These are phyloP conservation scores for Diorhabda sublineata DNA, from an alignment of 1,140 invertebrate genomes.

Conservation along the genomic window DNA sequence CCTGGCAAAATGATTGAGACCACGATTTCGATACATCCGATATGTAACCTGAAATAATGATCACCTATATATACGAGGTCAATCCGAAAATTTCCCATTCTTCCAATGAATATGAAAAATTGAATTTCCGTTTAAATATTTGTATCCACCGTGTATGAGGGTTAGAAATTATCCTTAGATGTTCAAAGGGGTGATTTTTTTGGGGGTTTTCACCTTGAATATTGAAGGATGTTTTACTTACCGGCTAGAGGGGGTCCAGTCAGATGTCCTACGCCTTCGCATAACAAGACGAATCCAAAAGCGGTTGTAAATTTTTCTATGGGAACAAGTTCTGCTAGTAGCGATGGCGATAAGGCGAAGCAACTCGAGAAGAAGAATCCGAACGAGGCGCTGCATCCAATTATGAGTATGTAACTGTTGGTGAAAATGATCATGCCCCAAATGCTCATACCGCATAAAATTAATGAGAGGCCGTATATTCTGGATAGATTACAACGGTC, in stretches of 20 bases:
- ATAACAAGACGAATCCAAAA: conserved; percentile 79
- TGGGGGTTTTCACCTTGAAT: too few relatives aligned
- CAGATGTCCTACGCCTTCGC: conserved; percentile 70
- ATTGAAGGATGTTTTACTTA: conserved; percentile 19
- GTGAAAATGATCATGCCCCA: conserved; percentile 65
- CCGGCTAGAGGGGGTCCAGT: conserved; percentile 58
- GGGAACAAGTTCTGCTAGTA: conserved; percentile 74
- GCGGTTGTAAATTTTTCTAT: conserved; percentile 78
- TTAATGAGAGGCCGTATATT: conserved; percentile 71
- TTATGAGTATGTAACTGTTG: conserved; percentile 56
- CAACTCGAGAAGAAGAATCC: conserved; percentile 81
- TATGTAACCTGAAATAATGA: conserved; percentile 3
- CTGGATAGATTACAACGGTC: conserved; percentile 81
- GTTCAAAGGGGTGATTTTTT: too few relatives aligned
- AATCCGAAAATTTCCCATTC: background rate
- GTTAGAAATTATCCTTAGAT: too few relatives aligned
- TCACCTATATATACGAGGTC: background rate
- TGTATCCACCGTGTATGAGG: too few relatives aligned
- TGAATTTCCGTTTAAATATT: too few relatives aligned
- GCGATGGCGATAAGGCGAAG: conserved; percentile 81
- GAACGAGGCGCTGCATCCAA: conserved; percentile 60
- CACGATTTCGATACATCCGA: conserved; percentile 63
- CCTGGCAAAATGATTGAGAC: conserved; percentile 68
- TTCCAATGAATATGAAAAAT: background rate
- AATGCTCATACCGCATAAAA: conserved; percentile 67